Base-by-base conservation (phyloP, 2,113 vertebrate species). In the Paracanthobrama guichenoti region DNA sequence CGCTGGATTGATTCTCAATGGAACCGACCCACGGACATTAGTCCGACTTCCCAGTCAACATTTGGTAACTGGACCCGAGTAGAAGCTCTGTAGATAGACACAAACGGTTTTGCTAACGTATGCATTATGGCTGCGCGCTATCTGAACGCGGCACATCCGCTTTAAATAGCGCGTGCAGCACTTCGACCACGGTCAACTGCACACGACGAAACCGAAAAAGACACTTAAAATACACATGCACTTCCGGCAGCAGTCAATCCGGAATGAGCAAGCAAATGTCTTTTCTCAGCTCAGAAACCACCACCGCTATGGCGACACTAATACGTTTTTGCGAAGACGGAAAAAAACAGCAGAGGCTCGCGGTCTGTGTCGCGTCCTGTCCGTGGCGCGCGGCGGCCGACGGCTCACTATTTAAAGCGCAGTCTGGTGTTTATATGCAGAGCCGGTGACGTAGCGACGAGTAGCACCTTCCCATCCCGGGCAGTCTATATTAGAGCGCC, bases 401-500 rank as follows among this genome's bases (percentile, higher is more conserved):
- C 90, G 87, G 90, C 94, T 94, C 95, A 95, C 96, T 92, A 97
- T 98, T 97, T 97, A 97, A 98, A 97, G 97, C 95, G 90, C 94
- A 91, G 95, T 93, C 94, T 95, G 96, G 94, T 94, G 97, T 97
- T 97, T 97, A 97, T 97, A 97, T 96, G 96, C 94, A 94, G 94
- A 95, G 96, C 93, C 95, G 91, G 94, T 97, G 97, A 98, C 97
- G 97, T 98, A 96, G 95, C 93, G 94, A 92, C 94, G 95, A 94
- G 94, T 96, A 97, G 96, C 96, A 96, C 97, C 96, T 95, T 97
- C 97, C 97, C 97, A 97, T 97, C 73, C 92, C 95, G 92, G 95
- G 92, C 96, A 95, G 96, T 96, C 96, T 99, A 98, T 99, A 98
- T 97, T 98, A 98, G 97, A 96, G 96, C 95, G 96, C 94, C 94